Conservation (phyloP, 2,113 vertebrate species). For the Naja naja region DNA sequence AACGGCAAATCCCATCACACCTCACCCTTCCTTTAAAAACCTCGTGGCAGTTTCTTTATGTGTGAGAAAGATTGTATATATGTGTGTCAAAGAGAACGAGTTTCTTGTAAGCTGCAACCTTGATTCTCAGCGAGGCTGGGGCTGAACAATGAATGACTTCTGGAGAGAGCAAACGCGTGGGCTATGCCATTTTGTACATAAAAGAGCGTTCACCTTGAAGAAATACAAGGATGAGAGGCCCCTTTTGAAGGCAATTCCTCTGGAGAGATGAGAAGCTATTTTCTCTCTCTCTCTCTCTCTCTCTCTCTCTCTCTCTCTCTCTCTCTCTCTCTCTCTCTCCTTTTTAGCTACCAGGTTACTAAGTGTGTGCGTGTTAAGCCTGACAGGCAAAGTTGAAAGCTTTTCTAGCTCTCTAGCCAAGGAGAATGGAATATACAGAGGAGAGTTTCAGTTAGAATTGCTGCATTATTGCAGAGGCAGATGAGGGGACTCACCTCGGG, state of each 20-base stretch:
- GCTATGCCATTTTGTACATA: conserved; percentile 21
- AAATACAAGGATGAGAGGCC: conserved; percentile 16
- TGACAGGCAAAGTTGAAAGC: conserved; percentile 14
- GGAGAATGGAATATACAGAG: conserved; percentile 4
- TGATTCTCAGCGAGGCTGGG: background rate
- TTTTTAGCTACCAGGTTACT: background rate
- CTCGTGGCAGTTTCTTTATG: background rate
- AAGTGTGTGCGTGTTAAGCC: conserved; percentile 6
- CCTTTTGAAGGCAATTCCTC: conserved; percentile 20
- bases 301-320: no score
- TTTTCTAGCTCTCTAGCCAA: conserved; percentile 1
- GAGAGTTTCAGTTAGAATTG: conserved; percentile 8
- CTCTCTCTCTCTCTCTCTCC: background rate
- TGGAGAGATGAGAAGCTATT: conserved; percentile 5
- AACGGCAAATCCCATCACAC: background rate
- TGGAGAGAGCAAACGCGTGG: background rate
- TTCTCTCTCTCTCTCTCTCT: background rate
- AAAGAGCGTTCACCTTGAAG: conserved; percentile 28
- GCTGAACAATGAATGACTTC: background rate
- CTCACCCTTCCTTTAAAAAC: background rate
- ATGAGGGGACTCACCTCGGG: background rate
- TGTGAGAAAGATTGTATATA: background rate
- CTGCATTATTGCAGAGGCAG: background rate
- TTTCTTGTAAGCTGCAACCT: background rate
- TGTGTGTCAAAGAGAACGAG: background rate